Percentiles rank a stretch among this genome's conserved stretches.
Evolutionary conservation across 2,888 invertebrate species (phyloP).

Genomic region (Iselma pallidipennis): DNA sequence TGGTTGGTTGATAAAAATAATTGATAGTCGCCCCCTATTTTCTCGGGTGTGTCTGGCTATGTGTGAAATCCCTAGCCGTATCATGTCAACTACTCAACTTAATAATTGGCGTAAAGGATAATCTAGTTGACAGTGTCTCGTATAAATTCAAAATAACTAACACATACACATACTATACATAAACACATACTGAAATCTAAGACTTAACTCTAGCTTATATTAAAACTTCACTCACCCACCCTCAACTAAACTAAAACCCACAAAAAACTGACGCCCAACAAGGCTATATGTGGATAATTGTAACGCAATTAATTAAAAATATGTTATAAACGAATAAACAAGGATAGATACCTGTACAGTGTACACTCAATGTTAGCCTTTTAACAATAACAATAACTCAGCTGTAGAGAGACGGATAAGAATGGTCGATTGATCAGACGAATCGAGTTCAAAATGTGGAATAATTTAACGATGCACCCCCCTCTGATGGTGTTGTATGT

Average conservation of each 20-base stretch:
- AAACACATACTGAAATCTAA: neutral
- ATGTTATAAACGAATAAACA: too few relatives aligned
- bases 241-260: neutral
- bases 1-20: neutral
- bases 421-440: slow-evolving; percentile 50
- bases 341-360: too few relatives aligned
- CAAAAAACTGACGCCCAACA: too few relatives aligned
- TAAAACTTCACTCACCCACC: neutral
- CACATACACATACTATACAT: too few relatives aligned
- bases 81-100: slow-evolving; percentile 42
- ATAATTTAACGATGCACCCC: slow-evolving; percentile 55
- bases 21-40: neutral
- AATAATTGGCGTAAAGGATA: slow-evolving; percentile 50
- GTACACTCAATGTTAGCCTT: too few relatives aligned
- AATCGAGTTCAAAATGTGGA: slow-evolving; percentile 52
- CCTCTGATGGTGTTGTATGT: neutral
- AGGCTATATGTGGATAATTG: too few relatives aligned
- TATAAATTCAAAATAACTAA: slow-evolving; percentile 49
- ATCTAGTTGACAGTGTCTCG: slow-evolving; percentile 50
- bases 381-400: neutral
- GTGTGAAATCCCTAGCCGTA: slow-evolving; percentile 33
- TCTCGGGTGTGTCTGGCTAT: neutral
- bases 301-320: too few relatives aligned
- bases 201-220: neutral
- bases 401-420: slow-evolving; percentile 31